A percentile compares a stretch with the other conserved stretches of the same genome.
These are phyloP conservation scores for Nomia melanderi DNA, from an alignment of 1,140 invertebrate genomes.

Conservation along the genomic window DNA sequence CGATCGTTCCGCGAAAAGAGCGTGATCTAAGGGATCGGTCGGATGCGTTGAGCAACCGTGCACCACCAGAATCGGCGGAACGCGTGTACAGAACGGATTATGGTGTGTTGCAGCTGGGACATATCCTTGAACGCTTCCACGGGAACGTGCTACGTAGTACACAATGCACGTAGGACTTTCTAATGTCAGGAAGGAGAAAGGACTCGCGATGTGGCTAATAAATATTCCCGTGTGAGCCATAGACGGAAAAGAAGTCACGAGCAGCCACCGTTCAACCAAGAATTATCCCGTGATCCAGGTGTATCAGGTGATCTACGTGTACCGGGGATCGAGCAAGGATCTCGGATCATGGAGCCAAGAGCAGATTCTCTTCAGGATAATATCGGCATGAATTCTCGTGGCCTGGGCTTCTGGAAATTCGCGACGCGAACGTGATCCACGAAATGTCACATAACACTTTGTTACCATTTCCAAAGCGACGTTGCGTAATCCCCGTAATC, in stretches of 20 bases:
- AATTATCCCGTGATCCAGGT: background rate
- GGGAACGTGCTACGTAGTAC: background rate
- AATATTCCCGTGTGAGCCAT: slow-evolving; percentile 29
- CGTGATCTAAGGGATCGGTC: background rate
- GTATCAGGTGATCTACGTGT: background rate
- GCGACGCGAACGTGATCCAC: slow-evolving; percentile 5
- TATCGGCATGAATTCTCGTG: slow-evolving; percentile 7
- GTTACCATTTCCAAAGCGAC: background rate
- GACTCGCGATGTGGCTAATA: slow-evolving; percentile 18
- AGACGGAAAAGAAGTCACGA: slow-evolving; percentile 27
- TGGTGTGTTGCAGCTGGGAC: background rate
- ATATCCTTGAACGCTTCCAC: slow-evolving; percentile 23
- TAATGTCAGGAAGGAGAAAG: slow-evolving; percentile 21
- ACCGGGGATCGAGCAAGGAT: background rate
- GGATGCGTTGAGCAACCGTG: slow-evolving; percentile 5
- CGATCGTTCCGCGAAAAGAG: background rate
- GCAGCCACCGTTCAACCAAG: background rate
- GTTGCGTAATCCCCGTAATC: background rate
- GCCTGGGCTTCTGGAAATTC: background rate
- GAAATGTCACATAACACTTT: slow-evolving; percentile 26
- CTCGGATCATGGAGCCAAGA: background rate
- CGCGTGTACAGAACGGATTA: background rate
- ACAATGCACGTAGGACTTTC: slow-evolving; percentile 19
- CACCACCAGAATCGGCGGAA: background rate
- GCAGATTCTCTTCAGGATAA: slow-evolving; percentile 13